These are phyloP conservation scores for Centroberyx gerrardi DNA, from an alignment of 2,797 vertebrate species.

Conservation along the genomic window DNA sequence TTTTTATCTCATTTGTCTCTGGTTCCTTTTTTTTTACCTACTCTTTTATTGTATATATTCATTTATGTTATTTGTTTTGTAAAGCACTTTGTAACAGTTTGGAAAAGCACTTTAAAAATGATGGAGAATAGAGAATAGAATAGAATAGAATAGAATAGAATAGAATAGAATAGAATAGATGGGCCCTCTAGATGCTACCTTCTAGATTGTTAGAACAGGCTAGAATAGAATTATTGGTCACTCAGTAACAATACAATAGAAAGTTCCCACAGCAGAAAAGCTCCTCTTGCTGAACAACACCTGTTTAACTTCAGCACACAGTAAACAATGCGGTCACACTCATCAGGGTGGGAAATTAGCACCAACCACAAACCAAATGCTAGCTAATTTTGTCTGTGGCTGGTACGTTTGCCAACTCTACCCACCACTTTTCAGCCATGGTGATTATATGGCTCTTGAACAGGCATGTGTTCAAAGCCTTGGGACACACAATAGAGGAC, in stretches of 20 bases:
- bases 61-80: no score
- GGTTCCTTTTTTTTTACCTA: no score
- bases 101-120: no score
- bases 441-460: conserved; percentile 51
- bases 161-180: conserved; percentile 2
- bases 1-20: no score
- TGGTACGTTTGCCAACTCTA: conserved; percentile 41
- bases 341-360: conserved; percentile 24
- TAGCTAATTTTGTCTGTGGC: conserved; percentile 33
- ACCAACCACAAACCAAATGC: conserved; percentile 41
- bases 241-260: neutral
- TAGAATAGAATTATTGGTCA: neutral
- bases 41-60: no score
- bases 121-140: neutral
- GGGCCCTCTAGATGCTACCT: no score
- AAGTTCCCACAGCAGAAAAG: neutral
- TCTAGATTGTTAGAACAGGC: no score
- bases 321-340: conserved; percentile 40
- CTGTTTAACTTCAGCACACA: conserved; percentile 40
- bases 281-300: conserved; percentile 27
- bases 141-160: neutral
- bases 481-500: conserved; percentile 60
- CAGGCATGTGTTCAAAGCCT: conserved; percentile 12
- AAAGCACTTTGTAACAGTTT: no score
- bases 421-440: conserved; percentile 58